Percentiles rank a stretch among this genome's conserved stretches.
Evolutionary conservation across 2,113 vertebrate genomes (phyloP).

Genomic region (Puntigrus tetrazona): DNA sequence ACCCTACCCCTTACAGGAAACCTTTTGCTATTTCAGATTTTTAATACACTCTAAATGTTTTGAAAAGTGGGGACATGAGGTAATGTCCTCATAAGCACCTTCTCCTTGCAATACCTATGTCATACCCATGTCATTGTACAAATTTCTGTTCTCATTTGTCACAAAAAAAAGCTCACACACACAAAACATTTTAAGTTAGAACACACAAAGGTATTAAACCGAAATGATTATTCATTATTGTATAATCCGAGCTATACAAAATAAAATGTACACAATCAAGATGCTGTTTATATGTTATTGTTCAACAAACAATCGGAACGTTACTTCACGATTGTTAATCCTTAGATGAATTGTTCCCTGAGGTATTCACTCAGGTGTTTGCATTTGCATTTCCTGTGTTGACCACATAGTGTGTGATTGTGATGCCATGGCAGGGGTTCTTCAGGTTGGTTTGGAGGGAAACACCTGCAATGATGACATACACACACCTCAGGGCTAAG

Average conservation of each 20-base stretch:
- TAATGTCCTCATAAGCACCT: no score
- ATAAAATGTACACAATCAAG: background rate
- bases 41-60: no score
- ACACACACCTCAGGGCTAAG: constrained; percentile 62
- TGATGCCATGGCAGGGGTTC: constrained; percentile 66
- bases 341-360: background rate
- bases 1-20: no score
- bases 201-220: no score
- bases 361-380: constrained; percentile 43
- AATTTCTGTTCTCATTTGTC: no score
- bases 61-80: no score
- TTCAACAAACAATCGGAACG: constrained; percentile 7
- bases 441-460: constrained; percentile 63
- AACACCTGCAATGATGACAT: constrained; percentile 64
- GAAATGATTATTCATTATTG: no score
- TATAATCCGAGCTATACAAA: background rate
- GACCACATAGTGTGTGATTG: constrained; percentile 67
- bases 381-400: constrained; percentile 63
- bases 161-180: no score
- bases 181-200: no score
- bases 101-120: no score
- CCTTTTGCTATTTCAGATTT: no score
- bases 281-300: background rate
- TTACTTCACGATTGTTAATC: background rate
- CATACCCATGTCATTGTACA: no score